phyloP scores from a whole-genome alignment of 2,797 vertebrate genomes.

The Paguma larvata region DNA sequence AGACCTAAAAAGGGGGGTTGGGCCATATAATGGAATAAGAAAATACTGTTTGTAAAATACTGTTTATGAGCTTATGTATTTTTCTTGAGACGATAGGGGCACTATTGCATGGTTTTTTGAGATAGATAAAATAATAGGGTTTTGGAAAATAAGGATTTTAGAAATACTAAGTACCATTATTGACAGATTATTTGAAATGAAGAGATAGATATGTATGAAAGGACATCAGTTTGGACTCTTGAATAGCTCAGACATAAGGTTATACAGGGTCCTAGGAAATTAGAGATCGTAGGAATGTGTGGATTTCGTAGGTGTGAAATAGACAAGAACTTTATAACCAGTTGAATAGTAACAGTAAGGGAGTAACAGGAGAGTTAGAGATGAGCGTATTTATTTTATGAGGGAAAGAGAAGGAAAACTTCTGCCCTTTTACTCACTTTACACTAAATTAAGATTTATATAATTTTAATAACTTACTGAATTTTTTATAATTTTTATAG shows the following conservation, averaged over 20 bases:
- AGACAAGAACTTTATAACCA: neutral
- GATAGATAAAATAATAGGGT: neutral
- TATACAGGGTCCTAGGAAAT: neutral
- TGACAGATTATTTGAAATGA: neutral
- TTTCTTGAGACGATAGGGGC: neutral
- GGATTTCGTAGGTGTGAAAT: neutral
- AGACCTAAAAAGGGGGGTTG: neutral
- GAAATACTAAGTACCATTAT: neutral
- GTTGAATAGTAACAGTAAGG: neutral
- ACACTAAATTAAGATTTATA: neutral
- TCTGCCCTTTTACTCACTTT: neutral
- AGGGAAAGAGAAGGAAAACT: neutral
- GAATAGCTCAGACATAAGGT: conserved; percentile 23
- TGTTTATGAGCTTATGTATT: neutral
- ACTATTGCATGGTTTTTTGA: neutral
- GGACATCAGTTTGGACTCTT: conserved; percentile 35
- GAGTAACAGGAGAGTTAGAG: neutral
- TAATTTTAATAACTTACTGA: neutral
- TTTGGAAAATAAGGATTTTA: conserved; percentile 26
- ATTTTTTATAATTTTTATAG: neutral
- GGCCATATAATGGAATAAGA: neutral
- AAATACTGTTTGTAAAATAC: conserved; percentile 19
- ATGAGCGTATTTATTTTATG: neutral
- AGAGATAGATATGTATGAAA: neutral
- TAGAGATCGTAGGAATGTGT: neutral